Percentiles rank a stretch among this genome's conserved stretches.
Conservation (phyloP, 2,797 vertebrate genomes). For the Bufotes viridis region DNA sequence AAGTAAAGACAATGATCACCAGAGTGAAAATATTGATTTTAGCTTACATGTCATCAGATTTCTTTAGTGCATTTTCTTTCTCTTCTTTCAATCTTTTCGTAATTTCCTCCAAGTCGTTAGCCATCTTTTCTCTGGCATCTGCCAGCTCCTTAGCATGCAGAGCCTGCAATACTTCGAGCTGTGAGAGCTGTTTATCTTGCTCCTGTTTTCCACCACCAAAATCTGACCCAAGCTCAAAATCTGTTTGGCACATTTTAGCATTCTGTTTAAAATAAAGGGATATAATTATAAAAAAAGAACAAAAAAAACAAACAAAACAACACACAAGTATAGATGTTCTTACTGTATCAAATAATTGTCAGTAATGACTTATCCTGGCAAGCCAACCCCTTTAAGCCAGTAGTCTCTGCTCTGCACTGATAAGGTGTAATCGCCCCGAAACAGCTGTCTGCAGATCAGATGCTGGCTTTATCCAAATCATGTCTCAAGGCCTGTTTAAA, state of each 20-base stretch:
- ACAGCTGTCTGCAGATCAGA: too few relatives aligned
- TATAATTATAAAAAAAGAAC: too few relatives aligned
- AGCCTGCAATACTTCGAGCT: constrained; percentile 62
- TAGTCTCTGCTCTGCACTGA: too few relatives aligned
- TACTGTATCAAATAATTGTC: too few relatives aligned
- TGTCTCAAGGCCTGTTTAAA: too few relatives aligned
- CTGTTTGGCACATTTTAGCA: constrained; percentile 34
- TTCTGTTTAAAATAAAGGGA: not conserved
- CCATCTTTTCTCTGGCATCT: constrained; percentile 70
- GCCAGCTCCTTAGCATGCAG: constrained; percentile 71
- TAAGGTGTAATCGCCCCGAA: too few relatives aligned
- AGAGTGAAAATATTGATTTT: too few relatives aligned
- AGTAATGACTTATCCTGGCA: too few relatives aligned
- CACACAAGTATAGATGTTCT: too few relatives aligned
- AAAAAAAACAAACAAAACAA: too few relatives aligned
- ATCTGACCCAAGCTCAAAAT: not conserved
- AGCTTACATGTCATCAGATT: constrained; percentile 79
- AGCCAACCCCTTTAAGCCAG: too few relatives aligned
- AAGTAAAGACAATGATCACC: not conserved
- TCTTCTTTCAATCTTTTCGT: constrained; percentile 72
- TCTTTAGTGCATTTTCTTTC: constrained; percentile 71
- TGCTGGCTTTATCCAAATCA: too few relatives aligned
- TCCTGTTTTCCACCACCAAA: not conserved
- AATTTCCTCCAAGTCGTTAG: constrained; percentile 74
- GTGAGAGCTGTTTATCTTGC: constrained; percentile 45